Base-by-base conservation (phyloP, 1,140 invertebrate species). In the Pollicipes pollicipes region DNA sequence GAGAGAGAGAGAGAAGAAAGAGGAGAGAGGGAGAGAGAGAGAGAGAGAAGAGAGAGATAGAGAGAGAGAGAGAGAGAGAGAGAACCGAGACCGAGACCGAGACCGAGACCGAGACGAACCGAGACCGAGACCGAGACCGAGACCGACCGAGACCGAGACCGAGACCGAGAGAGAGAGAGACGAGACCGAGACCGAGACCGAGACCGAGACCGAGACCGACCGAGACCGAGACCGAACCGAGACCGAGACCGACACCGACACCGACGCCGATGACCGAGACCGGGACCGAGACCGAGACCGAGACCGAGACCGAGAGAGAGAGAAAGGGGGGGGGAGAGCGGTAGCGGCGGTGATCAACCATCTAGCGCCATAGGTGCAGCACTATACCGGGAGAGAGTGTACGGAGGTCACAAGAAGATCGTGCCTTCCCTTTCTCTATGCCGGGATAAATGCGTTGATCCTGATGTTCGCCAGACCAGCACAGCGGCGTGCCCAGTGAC, bases 21-120 rank as follows among this genome's bases (percentile, higher is more conserved):
- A 24, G 26, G 67, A 68, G 67, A 68, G 67, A 68, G 67, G 26
- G 67, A 68, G 67, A 68, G 67, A 68, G 67, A 68, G 67, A 68
- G 67, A 68, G 67, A 68, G 67, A 68, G 67, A 68, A 17, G 28
- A 30, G 21, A 30, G 35, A 35, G 67, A 68, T 21, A 68, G 67
- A 68, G 13, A 24, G 67, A 68, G 67, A 68, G 67, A 24, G 67
- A 68, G 67, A 68, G 0, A 16, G 24, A n/a, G 24, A 29, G 8
- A 28, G 24, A 31, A 3, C 16, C 3, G 24, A 3, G 30, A n/a
- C 3, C 0, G 69, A 26, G 30, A 10, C 27, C 8, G 3, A 27
- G n/a, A 69, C 8, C 6, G 8, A 27, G 30, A 69, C 6, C 6
- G 6, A 10, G 30, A 69, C 4, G n/a, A 30, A 69, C 66, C 4